Conservation (phyloP, 2,113 vertebrate genomes). For the Pyrgilauda ruficollis region DNA sequence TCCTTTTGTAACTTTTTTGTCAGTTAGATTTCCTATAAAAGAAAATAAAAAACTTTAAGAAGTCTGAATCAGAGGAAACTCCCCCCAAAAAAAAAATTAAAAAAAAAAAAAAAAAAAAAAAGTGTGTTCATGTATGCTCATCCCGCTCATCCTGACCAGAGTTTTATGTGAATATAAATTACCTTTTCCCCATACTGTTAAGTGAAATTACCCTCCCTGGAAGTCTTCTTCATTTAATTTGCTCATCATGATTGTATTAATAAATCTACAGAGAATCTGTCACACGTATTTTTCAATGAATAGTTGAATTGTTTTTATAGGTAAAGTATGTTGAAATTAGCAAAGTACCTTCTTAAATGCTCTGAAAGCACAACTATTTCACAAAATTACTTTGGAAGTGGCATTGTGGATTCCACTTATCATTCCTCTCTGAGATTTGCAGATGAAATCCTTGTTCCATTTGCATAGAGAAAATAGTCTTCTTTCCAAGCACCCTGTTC, state of each 20-base stretch:
- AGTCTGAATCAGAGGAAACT: background rate
- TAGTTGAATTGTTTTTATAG: background rate
- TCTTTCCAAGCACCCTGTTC: background rate
- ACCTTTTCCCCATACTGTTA: background rate
- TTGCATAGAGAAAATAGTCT: background rate
- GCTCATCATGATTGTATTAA: background rate
- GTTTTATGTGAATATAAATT: constrained; percentile 35
- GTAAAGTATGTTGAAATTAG: background rate
- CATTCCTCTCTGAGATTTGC: background rate
- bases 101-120: background rate
- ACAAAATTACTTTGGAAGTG: background rate
- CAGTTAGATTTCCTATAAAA: background rate
- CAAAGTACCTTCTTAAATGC: background rate
- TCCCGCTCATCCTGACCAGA: background rate
- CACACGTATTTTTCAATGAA: background rate
- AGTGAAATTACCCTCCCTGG: constrained; percentile 36
- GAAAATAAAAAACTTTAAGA: background rate
- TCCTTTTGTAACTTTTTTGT: background rate
- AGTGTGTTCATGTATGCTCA: background rate
- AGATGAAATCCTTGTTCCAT: background rate
- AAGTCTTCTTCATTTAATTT: constrained; percentile 43
- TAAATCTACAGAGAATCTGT: constrained; percentile 12
- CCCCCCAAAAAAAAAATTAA: background rate
- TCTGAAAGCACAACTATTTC: background rate
- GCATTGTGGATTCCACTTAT: background rate